phyloP scores from a whole-genome alignment of 30 jellyfish, hydroid and myxozoan genomes.

The Euphysa ruthae region DNA sequence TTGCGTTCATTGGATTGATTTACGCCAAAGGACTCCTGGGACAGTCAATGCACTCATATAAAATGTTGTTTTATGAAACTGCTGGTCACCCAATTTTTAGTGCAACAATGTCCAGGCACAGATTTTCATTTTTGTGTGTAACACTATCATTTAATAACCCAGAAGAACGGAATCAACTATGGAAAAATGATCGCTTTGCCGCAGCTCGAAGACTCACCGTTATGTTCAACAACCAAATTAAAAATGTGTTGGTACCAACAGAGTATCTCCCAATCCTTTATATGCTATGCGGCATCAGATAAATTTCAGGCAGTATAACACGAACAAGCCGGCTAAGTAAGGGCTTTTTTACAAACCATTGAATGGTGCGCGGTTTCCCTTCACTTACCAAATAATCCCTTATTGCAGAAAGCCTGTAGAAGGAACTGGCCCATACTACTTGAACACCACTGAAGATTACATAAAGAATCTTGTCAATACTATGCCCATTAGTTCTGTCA shows the following conservation, averaged over 20 bases:
- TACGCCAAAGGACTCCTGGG: constrained; percentile 21
- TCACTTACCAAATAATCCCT: neutral
- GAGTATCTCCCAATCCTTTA: neutral
- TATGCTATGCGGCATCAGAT: constrained; percentile 40
- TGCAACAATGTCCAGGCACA: constrained; percentile 2
- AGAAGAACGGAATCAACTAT: constrained; percentile 3
- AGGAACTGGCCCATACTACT: constrained; percentile 30
- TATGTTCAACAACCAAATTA: too few relatives aligned
- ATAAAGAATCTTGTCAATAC: constrained; percentile 6
- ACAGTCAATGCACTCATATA: neutral
- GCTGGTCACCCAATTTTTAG: constrained; percentile 5
- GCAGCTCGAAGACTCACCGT: constrained; percentile 2
- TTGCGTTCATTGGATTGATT: constrained; percentile 11
- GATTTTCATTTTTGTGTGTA: neutral
- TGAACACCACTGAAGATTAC: constrained; percentile 21
- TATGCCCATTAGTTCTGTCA: neutral
- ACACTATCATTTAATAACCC: constrained; percentile 4
- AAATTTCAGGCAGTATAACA: constrained; percentile 31
- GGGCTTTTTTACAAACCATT: constrained; percentile 36
- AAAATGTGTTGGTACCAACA: neutral
- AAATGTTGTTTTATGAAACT: neutral
- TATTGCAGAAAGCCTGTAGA: constrained; percentile 33
- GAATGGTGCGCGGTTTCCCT: constrained; percentile 37
- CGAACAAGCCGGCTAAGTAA: constrained; percentile 32
- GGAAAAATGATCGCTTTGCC: constrained; percentile 24